These are phyloP conservation scores for Vulpes vulpes DNA, from an alignment of 2,113 vertebrate genomes.

Conservation along the genomic window DNA sequence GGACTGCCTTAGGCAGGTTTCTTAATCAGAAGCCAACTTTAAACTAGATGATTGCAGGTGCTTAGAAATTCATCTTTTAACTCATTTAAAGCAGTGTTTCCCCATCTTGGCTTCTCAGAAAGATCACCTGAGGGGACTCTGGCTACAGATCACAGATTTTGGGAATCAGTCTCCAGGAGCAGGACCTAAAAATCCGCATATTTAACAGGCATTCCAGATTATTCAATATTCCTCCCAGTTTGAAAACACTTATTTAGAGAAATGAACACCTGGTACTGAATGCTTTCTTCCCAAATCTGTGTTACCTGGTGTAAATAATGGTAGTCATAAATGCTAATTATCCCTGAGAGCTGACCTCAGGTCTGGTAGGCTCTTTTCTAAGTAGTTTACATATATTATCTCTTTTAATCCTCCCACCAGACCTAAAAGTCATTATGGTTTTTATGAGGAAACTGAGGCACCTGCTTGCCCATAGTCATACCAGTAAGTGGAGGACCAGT, in stretches of 20 bases:
- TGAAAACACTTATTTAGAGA: conserved; percentile 63
- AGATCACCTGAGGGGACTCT: conserved; percentile 65
- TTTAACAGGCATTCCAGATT: conserved; percentile 24
- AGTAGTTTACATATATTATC: not conserved
- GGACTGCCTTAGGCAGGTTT: conserved; percentile 62
- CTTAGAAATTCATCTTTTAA: conserved; percentile 62
- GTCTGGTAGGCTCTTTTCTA: not conserved
- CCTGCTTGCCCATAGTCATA: not conserved
- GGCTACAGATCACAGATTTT: conserved; percentile 26
- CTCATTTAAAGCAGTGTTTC: conserved; percentile 55
- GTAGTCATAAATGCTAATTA: conserved; percentile 43
- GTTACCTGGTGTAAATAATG: conserved; percentile 58
- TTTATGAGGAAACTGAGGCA: conserved; percentile 34
- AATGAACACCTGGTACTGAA: conserved; percentile 50
- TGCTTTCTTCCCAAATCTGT: conserved; percentile 38
- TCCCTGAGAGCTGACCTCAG: conserved; percentile 22
- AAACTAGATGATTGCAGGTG: conserved; percentile 65
- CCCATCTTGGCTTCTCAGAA: conserved; percentile 44
- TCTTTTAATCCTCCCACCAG: not conserved
- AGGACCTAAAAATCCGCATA: conserved; percentile 42
- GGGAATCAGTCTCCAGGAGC: not conserved
- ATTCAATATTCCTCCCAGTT: conserved; percentile 52
- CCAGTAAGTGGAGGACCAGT: not conserved
- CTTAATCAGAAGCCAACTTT: conserved; percentile 75
- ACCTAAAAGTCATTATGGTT: not conserved